phyloP scores from a whole-genome alignment of 1,140 invertebrate genomes.

The Brachionus paranguensis region DNA sequence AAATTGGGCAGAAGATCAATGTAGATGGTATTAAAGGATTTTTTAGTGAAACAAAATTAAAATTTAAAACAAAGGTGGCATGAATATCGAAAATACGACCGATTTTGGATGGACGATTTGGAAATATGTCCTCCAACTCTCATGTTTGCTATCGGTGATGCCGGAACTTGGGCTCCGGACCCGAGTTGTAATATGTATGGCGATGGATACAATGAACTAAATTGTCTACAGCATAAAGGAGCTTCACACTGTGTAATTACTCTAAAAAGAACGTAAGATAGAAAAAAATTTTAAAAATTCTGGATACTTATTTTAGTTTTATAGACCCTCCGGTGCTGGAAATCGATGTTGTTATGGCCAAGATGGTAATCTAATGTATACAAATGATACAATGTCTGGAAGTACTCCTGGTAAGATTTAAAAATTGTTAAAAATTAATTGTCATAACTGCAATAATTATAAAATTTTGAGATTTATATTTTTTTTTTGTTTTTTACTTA shows the following conservation, averaged over 20 bases:
- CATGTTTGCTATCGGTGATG: slow-evolving; percentile 79
- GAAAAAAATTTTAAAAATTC: background rate
- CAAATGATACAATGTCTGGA: slow-evolving; percentile 88
- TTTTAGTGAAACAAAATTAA: background rate
- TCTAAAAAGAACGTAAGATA: slow-evolving; percentile 67
- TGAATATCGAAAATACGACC: slow-evolving; percentile 28
- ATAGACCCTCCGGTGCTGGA: slow-evolving; percentile 65
- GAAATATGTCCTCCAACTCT: slow-evolving; percentile 83
- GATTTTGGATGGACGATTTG: slow-evolving; percentile 46
- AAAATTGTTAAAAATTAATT: no score
- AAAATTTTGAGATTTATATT: no score
- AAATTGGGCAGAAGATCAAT: slow-evolving; percentile 40
- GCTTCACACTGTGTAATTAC: slow-evolving; percentile 85
- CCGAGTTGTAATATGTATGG: slow-evolving; percentile 72
- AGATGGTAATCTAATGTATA: slow-evolving; percentile 79
- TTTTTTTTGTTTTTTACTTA: no score
- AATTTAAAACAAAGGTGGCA: slow-evolving; percentile 22
- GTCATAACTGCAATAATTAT: no score
- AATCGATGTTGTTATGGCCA: slow-evolving; percentile 87
- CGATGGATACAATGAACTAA: slow-evolving; percentile 70
- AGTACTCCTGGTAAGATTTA: slow-evolving; percentile 59
- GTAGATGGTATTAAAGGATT: slow-evolving; percentile 27
- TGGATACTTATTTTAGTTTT: no score
- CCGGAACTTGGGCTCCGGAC: slow-evolving; percentile 83
- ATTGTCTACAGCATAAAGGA: slow-evolving; percentile 73